Evolutionary conservation across 2,888 invertebrate genomes (phyloP).

Genomic region (Drepana falcataria): DNA sequence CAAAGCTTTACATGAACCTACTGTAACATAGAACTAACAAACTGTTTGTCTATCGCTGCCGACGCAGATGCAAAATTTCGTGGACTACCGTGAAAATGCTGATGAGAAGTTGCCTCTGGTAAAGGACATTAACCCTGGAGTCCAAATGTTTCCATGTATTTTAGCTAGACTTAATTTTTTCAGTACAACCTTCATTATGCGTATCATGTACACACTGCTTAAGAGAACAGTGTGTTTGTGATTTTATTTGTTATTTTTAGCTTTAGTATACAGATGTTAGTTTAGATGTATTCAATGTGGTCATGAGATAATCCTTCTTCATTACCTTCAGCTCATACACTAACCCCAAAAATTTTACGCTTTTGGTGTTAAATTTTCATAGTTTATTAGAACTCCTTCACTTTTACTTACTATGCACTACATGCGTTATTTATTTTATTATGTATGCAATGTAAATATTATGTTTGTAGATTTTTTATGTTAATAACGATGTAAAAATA

Average conservation of each 20-base stretch:
- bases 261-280: slow-evolving; percentile 20
- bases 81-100: slow-evolving; percentile 93
- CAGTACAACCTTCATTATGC: slow-evolving; percentile 20
- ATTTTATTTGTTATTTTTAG: slow-evolving; percentile 6
- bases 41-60: slow-evolving; percentile 70
- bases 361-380: background rate
- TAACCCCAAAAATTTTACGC: background rate
- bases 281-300: slow-evolving; percentile 19
- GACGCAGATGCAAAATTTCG: slow-evolving; percentile 88
- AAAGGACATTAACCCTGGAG: slow-evolving; percentile 75
- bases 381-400: background rate
- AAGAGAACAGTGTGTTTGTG: slow-evolving; percentile 2
- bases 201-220: slow-evolving; percentile 3
- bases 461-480: background rate
- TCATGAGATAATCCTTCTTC: slow-evolving; percentile 15
- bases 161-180: slow-evolving; percentile 25
- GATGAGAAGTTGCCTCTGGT: slow-evolving; percentile 96
- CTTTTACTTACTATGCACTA: background rate
- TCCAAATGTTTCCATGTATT: slow-evolving; percentile 59
- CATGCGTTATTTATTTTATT: background rate
- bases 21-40: slow-evolving; percentile 57
- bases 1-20: slow-evolving; percentile 30
- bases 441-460: background rate
- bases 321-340: slow-evolving; percentile 1
- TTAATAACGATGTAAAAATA: background rate